phyloP scores from a whole-genome alignment of 2,888 invertebrate species.

The Coelinius sp. region DNA sequence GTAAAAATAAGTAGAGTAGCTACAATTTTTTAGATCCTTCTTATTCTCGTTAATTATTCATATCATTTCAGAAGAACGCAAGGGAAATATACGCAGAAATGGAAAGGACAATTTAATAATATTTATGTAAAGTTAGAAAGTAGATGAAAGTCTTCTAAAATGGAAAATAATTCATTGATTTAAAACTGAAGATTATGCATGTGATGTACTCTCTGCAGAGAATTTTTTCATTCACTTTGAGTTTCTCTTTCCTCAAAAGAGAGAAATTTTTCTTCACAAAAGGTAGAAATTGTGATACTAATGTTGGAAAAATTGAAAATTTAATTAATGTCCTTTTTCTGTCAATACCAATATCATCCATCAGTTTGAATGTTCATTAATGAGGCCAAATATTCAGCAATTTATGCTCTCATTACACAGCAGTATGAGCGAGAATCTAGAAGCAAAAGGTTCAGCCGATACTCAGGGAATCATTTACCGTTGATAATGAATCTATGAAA shows the following conservation, averaged over 20 bases:
- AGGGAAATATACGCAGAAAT: not conserved
- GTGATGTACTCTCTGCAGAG: not conserved
- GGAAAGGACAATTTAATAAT: not conserved
- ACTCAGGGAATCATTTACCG: conserved; percentile 22
- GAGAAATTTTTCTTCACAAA: not conserved
- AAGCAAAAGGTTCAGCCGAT: not conserved
- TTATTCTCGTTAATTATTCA: not conserved
- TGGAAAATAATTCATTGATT: not conserved
- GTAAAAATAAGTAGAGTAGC: not conserved
- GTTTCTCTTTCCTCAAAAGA: not conserved
- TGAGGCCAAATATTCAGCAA: not conserved
- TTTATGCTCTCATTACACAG: not conserved
- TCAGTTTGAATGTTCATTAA: not conserved
- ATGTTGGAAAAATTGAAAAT: not conserved
- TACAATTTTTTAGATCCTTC: not conserved
- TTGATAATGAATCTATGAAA: conserved; percentile 40
- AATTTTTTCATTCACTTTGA: not conserved
- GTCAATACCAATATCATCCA: not conserved
- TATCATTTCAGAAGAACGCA: not conserved
- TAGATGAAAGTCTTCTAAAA: not conserved
- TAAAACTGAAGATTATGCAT: not conserved
- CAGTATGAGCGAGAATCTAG: not conserved
- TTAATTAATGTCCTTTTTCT: not conserved
- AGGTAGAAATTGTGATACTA: not conserved
- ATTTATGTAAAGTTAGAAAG: not conserved